A percentile compares a stretch with the other conserved stretches of the same genome.
Evolutionary conservation across 2,888 invertebrate species (phyloP).

Genomic region (Laothoe populi): DNA sequence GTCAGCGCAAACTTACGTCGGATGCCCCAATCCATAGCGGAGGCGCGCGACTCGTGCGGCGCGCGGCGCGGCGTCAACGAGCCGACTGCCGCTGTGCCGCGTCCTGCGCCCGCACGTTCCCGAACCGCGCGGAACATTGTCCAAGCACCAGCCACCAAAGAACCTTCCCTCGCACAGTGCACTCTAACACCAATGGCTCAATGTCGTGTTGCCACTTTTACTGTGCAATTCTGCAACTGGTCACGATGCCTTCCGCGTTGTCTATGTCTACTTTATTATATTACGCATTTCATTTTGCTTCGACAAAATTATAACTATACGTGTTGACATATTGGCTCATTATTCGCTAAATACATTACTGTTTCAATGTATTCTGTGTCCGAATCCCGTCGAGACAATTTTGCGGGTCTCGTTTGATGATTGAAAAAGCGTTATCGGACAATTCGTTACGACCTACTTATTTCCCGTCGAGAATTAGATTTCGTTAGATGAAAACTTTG

Average conservation of each 20-base stretch:
- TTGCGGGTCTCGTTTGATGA: constrained; percentile 47
- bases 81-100: constrained; percentile 71
- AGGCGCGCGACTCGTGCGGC: constrained; percentile 57
- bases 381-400: constrained; percentile 28
- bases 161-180: constrained; percentile 42
- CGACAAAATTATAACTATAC: background rate
- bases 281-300: background rate
- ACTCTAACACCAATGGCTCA: constrained; percentile 1
- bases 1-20: constrained; percentile 75
- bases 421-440: constrained; percentile 51
- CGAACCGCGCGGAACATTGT: constrained; percentile 61
- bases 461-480: constrained; percentile 55
- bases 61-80: constrained; percentile 77
- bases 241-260: background rate
- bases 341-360: background rate
- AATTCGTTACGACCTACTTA: constrained; percentile 49
- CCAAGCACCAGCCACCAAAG: constrained; percentile 54
- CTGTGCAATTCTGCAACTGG: background rate
- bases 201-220: background rate
- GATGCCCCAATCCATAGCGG: constrained; percentile 83
- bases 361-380: background rate
- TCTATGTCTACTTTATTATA: background rate
- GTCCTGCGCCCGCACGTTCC: constrained; percentile 73
- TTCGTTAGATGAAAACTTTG: constrained; percentile 11
- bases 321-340: background rate